A percentile compares a stretch with the other conserved stretches of the same genome.
phyloP scores from a whole-genome alignment of 2,113 vertebrate species.

The Pterocles orientalis region DNA sequence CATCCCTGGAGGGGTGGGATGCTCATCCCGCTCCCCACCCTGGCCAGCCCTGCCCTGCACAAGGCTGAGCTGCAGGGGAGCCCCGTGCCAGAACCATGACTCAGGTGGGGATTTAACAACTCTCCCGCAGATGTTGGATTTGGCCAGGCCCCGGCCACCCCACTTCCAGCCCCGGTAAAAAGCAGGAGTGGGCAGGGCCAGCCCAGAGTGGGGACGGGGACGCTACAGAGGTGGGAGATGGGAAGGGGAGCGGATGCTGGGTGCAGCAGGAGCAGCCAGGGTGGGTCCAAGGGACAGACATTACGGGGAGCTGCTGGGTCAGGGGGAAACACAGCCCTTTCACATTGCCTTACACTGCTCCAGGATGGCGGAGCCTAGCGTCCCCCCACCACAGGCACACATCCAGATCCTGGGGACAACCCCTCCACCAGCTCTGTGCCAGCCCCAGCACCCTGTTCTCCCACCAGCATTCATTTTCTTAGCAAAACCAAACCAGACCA shows the following conservation, averaged over 20 bases:
- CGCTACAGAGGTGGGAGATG: not conserved
- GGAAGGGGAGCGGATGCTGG: not conserved
- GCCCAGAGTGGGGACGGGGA: fast-evolving
- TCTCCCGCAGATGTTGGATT: not conserved
- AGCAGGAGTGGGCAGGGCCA: not conserved
- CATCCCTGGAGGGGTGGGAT: not conserved
- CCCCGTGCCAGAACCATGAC: not conserved
- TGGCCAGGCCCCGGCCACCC: not conserved
- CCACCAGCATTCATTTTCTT: not conserved
- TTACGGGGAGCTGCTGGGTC: not conserved
- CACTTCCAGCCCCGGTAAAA: not conserved
- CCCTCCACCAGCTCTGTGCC: not conserved
- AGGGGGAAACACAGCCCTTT: fast-evolving
- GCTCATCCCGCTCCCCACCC: not conserved
- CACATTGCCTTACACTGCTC: not conserved
- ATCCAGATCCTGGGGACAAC: not conserved
- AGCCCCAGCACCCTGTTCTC: not conserved
- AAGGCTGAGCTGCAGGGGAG: not conserved
- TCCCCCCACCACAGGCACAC: not conserved
- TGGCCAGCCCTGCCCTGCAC: not conserved
- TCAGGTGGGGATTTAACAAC: constrained; percentile 47
- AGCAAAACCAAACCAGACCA: not conserved
- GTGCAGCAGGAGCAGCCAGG: not conserved
- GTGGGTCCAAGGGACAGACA: not conserved
- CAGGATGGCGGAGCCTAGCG: not conserved